A percentile compares a stretch with the other conserved stretches of the same genome.
Evolutionary conservation across 1,140 invertebrate genomes (phyloP).

Genomic region (Macrocentrus cingulum): DNA sequence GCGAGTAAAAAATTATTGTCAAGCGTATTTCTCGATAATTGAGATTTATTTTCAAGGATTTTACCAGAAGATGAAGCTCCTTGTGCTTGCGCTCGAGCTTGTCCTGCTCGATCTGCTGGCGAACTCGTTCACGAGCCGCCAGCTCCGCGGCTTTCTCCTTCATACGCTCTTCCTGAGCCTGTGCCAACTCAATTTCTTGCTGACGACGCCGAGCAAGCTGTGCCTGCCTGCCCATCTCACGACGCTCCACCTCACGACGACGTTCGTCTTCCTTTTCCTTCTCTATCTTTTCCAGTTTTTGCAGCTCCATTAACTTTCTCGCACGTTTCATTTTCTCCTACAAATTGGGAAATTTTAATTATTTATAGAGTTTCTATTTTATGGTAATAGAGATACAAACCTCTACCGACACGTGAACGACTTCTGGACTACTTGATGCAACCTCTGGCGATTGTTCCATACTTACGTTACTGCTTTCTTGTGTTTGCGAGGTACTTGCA

Average conservation of each 20-base stretch:
- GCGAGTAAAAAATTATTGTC: constrained; percentile 17
- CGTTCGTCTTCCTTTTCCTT: constrained; percentile 68
- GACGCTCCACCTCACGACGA: constrained; percentile 70
- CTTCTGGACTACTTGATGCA: not conserved
- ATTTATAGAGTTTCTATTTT: no score
- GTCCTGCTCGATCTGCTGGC: constrained; percentile 76
- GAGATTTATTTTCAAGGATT: constrained; percentile 12
- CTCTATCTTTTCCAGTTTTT: constrained; percentile 63
- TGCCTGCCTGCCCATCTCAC: constrained; percentile 70
- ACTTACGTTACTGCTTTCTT: not conserved
- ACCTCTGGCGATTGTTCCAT: not conserved
- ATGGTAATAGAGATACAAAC: no score
- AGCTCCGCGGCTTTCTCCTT: constrained; percentile 72
- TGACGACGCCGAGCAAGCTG: constrained; percentile 70
- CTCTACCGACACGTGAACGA: no score
- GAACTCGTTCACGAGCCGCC: constrained; percentile 68
- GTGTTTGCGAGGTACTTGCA: not conserved
- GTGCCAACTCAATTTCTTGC: constrained; percentile 74
- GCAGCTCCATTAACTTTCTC: constrained; percentile 61
- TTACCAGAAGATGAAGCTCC: constrained; percentile 40
- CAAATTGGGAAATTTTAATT: constrained; percentile 13
- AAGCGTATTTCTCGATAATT: no score
- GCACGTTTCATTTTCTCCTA: constrained; percentile 55
- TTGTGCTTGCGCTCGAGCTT: constrained; percentile 63
- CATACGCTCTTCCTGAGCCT: constrained; percentile 68